phyloP scores from a whole-genome alignment of 2,888 invertebrate species.

The Dicranocentrus wangi region DNA sequence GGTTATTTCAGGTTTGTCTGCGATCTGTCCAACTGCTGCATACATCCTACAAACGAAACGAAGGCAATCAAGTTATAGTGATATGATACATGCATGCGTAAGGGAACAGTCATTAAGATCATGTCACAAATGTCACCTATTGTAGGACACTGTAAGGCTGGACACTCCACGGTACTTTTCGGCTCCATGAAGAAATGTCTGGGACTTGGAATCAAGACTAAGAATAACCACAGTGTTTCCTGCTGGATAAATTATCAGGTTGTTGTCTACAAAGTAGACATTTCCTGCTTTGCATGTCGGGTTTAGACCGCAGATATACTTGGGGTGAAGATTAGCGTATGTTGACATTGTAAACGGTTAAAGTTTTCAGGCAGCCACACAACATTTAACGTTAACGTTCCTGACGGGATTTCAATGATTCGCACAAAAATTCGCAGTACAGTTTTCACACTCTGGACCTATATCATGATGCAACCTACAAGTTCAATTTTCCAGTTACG shows the following conservation, averaged over 20 bases:
- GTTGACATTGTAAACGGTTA: conserved; percentile 57
- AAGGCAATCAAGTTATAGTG: neutral
- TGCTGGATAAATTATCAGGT: conserved; percentile 69
- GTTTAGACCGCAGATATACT: conserved; percentile 69
- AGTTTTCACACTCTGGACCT: no score
- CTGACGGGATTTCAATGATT: no score
- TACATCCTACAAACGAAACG: conserved; percentile 56
- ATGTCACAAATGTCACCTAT: conserved; percentile 55
- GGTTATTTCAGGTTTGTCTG: conserved; percentile 75
- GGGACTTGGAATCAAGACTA: conserved; percentile 75
- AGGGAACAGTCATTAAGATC: no score
- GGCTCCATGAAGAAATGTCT: conserved; percentile 75
- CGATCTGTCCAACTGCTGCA: conserved; percentile 75
- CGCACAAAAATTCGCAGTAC: no score
- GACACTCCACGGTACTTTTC: conserved; percentile 74
- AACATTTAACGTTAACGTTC: no score
- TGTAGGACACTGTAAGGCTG: conserved; percentile 66
- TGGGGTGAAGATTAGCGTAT: conserved; percentile 70
- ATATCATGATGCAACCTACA: no score
- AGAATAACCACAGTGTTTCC: conserved; percentile 76
- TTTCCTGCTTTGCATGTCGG: conserved; percentile 60
- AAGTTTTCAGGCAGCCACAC: no score
- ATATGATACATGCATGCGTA: no score
- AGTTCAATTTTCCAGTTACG: no score
- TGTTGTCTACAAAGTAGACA: conserved; percentile 70